Conservation (phyloP, 2,888 invertebrate species). For the Anaspis maculata region DNA sequence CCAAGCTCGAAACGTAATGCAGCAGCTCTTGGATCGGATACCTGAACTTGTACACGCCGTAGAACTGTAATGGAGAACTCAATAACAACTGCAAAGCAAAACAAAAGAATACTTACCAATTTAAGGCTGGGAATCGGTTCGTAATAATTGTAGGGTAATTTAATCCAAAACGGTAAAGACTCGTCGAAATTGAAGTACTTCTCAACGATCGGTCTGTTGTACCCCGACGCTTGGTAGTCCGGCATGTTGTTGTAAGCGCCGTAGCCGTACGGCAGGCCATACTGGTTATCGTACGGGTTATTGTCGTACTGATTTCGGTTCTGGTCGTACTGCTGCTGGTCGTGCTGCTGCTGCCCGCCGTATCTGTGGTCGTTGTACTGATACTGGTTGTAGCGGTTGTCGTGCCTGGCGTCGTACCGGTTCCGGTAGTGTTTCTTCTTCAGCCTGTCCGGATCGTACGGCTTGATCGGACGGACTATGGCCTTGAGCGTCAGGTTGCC, state of each 20-base stretch:
- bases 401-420: constrained; percentile 6
- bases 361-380: no score
- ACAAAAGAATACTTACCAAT: constrained; percentile 49
- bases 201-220: constrained; percentile 44
- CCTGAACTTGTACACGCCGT: constrained; percentile 79
- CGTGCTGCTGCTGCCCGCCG: constrained; percentile 35
- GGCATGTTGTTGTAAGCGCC: constrained; percentile 6
- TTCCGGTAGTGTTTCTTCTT: constrained; percentile 20
- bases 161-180: constrained; percentile 73
- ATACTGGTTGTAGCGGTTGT: no score
- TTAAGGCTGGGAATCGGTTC: constrained; percentile 61
- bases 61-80: constrained; percentile 51
- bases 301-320: constrained; percentile 13
- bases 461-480: constrained; percentile 60
- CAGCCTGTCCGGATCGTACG: constrained; percentile 25
- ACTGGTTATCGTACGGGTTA: constrained; percentile 7
- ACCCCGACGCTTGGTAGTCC: constrained; percentile 15
- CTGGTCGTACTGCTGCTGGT: constrained; percentile 20
- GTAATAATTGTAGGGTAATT: constrained; percentile 51
- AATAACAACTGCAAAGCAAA: background rate
- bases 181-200: constrained; percentile 74
- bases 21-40: constrained; percentile 77
- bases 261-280: constrained; percentile 5
- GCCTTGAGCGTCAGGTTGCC: constrained; percentile 85
- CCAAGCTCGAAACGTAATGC: constrained; percentile 55